Evolutionary conservation across 1,140 invertebrate genomes (phyloP).

Genomic region (Uloborus diversus): DNA sequence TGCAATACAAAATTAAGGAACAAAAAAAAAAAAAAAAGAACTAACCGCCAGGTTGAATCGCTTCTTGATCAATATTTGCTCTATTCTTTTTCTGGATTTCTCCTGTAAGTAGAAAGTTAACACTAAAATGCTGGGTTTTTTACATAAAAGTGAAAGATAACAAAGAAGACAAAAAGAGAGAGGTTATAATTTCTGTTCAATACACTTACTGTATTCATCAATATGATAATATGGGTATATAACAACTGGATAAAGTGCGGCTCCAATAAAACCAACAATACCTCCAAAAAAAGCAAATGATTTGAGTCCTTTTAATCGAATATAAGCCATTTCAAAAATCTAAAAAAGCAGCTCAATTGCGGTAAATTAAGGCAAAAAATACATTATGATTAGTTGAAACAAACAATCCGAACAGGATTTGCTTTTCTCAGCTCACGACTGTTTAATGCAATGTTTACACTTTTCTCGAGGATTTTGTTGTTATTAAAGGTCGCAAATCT

Average conservation of each 20-base stretch:
- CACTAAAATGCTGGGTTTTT: background rate
- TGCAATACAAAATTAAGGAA: too few species aligned
- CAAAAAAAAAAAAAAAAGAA: background rate
- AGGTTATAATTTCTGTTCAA: conserved; percentile 7
- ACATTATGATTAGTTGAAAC: too few species aligned
- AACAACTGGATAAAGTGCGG: conserved; percentile 72
- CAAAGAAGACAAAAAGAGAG: conserved; percentile 30
- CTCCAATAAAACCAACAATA: conserved; percentile 70
- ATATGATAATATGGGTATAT: conserved; percentile 74
- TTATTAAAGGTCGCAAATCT: too few species aligned
- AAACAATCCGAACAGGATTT: too few species aligned
- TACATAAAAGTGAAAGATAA: background rate
- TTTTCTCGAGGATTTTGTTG: too few species aligned
- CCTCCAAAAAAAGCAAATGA: conserved; percentile 71
- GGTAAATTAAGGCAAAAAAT: too few species aligned
- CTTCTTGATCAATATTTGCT: conserved; percentile 71
- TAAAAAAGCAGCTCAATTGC: too few species aligned
- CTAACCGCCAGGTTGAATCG: conserved; percentile 76
- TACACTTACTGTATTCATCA: conserved; percentile 71
- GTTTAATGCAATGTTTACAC: too few species aligned
- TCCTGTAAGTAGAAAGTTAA: conserved; percentile 67
- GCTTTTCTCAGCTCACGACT: too few species aligned
- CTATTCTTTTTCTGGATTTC: conserved; percentile 69
- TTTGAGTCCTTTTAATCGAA: conserved; percentile 26
- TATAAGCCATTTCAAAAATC: too few species aligned